Percentiles rank a stretch among this genome's conserved stretches.
phyloP scores from a whole-genome alignment of 2,113 vertebrate species.

The Ophiodon elongatus region DNA sequence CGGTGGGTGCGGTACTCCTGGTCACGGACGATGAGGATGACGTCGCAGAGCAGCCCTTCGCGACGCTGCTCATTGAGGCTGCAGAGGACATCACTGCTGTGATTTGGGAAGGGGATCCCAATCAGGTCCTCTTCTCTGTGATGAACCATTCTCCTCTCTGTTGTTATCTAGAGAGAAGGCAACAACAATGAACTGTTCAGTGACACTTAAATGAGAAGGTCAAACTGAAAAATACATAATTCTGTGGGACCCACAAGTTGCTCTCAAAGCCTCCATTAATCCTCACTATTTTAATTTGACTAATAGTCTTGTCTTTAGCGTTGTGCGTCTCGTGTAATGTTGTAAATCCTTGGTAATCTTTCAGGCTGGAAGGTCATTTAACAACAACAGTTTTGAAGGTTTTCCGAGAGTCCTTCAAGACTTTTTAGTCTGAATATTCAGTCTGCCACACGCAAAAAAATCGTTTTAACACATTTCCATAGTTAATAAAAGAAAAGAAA shows the following conservation, averaged over 20 bases:
- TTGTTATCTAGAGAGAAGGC: slow-evolving; percentile 15
- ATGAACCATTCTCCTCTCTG: slow-evolving; percentile 90
- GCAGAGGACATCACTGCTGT: slow-evolving; percentile 97
- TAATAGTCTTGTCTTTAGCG: background rate
- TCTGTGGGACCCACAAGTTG: background rate
- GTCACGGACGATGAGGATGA: slow-evolving; percentile 94
- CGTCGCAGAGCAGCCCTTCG: slow-evolving; percentile 94
- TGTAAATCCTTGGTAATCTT: background rate
- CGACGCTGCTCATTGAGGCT: slow-evolving; percentile 96
- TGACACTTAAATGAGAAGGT: background rate
- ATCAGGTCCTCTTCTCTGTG: slow-evolving; percentile 95
- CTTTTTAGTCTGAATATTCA: background rate
- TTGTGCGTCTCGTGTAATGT: background rate
- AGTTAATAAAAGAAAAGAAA: background rate
- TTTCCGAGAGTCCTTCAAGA: slow-evolving; percentile 4
- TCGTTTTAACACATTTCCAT: background rate
- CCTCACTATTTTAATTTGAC: background rate
- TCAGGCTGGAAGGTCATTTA: slow-evolving; percentile 1
- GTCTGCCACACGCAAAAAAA: background rate
- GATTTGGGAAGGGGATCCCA: slow-evolving; percentile 98
- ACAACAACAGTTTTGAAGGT: background rate
- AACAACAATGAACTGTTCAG: slow-evolving; percentile 14
- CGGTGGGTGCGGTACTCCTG: slow-evolving; percentile 97
- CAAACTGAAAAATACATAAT: background rate
- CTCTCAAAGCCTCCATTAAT: background rate